Evolutionary conservation across 2,888 invertebrate genomes (phyloP), one percentile per base, ranked within the genome.

Genomic region (Eristalis intricaria): DNA sequence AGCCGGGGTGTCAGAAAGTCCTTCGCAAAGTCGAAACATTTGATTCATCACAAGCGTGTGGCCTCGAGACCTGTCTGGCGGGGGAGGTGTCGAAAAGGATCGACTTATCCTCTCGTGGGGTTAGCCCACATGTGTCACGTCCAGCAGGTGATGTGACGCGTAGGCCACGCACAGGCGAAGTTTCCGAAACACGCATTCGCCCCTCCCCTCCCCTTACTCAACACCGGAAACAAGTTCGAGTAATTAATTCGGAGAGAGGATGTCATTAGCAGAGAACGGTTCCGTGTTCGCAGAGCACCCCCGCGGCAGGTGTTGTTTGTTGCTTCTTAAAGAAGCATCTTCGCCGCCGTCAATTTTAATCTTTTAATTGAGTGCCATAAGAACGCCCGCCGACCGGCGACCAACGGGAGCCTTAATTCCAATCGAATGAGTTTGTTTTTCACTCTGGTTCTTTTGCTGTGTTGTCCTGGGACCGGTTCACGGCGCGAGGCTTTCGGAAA

Each of bases 341-440:
- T 7, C 43, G 19, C 50, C 13, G 26, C 11, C 26, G 5, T 2
- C 60, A 60, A 11, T 22, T 60, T 22, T 26, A 22, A 60, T 8
- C 60, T 60, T 60, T 60, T 60, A 60, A 60, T 60, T 26, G 60
- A 13, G 60, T 23, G 26, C 15, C 60, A 23, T 60, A 60, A 60
- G 26, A 60, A n/a, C 43, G 5, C n/a, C 15, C 2, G 4, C 2
- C 43, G 32, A 32, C 32, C 7, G 5, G 5, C 32, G 29, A 4
- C 29, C 29, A 4, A 4, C 5, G 32, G 5, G 13, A 13, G 56
- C 22, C 10, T 56, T 56, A 56, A 56, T 56, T 56, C 56, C 56
- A n/a, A 56, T 56, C n/a, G n/a, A 56, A 56, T 56, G 56, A 56
- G 15, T 56, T n/a, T 19, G 56, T 22, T 56, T 56, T 32, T 32